Conservation (phyloP, 2,888 invertebrate species). For the Pterostichus niger region DNA sequence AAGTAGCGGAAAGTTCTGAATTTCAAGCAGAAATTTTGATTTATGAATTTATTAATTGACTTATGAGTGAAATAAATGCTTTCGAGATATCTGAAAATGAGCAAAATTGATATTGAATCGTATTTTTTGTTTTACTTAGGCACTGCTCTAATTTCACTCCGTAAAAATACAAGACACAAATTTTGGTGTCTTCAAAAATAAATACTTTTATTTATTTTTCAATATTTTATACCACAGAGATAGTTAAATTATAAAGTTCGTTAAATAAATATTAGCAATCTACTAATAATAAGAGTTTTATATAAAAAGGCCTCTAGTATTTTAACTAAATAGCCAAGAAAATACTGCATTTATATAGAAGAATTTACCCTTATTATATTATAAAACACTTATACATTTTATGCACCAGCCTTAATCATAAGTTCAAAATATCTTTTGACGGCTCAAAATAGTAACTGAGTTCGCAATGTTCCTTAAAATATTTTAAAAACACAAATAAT, state of each 20-base stretch:
- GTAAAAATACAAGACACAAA: slow-evolving; percentile 57
- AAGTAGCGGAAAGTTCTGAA: neutral
- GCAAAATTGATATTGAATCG: slow-evolving; percentile 13
- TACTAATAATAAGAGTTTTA: slow-evolving; percentile 51
- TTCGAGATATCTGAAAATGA: slow-evolving; percentile 31
- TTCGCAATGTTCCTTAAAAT: slow-evolving; percentile 2
- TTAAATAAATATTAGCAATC: slow-evolving; percentile 59
- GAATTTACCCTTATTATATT: slow-evolving; percentile 48
- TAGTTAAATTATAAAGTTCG: slow-evolving; percentile 39
- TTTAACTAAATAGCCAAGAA: slow-evolving; percentile 57
- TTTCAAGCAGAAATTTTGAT: slow-evolving; percentile 35
- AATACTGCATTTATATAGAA: slow-evolving; percentile 52
- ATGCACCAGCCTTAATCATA: slow-evolving; percentile 52
- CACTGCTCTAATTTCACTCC: slow-evolving; percentile 60
- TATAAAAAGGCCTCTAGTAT: slow-evolving; percentile 65
- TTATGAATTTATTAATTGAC: slow-evolving; percentile 38
- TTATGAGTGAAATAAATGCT: slow-evolving; percentile 27
- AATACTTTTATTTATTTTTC: slow-evolving; percentile 51
- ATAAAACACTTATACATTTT: slow-evolving; percentile 51
- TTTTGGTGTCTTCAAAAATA: slow-evolving; percentile 59
- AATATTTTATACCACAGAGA: slow-evolving; percentile 42
- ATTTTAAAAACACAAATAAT: slow-evolving; percentile 1
- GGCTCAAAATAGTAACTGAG: neutral
- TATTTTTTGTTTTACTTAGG: slow-evolving; percentile 50
- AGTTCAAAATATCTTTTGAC: slow-evolving; percentile 40